A percentile compares a stretch with the other conserved stretches of the same genome.
Evolutionary conservation across 1,140 invertebrate genomes (phyloP).

Genomic region (Eriosoma lanigerum): DNA sequence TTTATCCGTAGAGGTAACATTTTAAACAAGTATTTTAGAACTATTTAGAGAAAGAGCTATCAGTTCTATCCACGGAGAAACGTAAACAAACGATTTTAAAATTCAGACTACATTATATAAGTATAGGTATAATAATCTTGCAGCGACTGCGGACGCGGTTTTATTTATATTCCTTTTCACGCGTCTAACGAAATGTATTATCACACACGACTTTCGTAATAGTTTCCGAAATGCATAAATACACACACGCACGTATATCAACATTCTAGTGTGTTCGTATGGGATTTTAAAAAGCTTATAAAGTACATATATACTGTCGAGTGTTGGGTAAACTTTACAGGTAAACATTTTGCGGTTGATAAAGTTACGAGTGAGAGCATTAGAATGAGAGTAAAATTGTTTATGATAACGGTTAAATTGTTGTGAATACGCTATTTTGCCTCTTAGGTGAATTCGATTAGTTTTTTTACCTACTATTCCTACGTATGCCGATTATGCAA

Average conservation of each 20-base stretch:
- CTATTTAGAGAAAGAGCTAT: no score
- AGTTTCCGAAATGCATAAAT: background rate
- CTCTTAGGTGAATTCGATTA: background rate
- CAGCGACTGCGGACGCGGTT: background rate
- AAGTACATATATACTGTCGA: background rate
- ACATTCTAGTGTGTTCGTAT: background rate
- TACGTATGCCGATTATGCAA: background rate
- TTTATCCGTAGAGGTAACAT: no score
- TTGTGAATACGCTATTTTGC: no score
- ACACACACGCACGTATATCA: background rate
- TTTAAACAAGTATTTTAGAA: no score
- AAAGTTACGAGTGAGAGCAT: no score
- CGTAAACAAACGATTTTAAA: no score
- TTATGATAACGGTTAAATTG: background rate
- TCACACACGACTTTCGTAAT: background rate
- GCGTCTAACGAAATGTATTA: background rate
- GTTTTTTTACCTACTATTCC: background rate
- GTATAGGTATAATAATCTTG: no score
- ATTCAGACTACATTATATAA: no score
- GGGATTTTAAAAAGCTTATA: conserved; percentile 8
- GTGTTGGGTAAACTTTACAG: background rate
- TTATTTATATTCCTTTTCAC: background rate
- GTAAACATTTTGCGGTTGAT: conserved; percentile 3
- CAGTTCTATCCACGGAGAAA: no score
- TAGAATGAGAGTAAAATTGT: background rate